A percentile compares a stretch with the other conserved stretches of the same genome.
Conservation (phyloP, 2,113 vertebrate species). For the Prinia subflava region DNA sequence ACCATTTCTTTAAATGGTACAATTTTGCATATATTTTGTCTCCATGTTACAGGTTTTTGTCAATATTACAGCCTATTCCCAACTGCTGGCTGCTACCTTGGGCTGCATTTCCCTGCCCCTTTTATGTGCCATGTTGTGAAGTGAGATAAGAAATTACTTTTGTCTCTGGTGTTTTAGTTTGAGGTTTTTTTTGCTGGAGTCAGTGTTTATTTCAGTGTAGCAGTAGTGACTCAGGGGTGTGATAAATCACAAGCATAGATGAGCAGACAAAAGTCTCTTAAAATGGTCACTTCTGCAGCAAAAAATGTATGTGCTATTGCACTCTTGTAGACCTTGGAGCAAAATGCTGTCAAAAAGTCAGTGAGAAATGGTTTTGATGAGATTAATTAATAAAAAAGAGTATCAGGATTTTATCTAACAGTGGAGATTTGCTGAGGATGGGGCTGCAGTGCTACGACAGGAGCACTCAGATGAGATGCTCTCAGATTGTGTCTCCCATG, state of each 20-base stretch:
- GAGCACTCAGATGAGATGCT: background rate
- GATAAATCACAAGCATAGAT: background rate
- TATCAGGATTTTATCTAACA: background rate
- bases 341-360: background rate
- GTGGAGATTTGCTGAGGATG: background rate
- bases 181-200: fast-evolving
- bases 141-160: background rate
- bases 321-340: background rate
- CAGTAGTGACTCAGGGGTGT: background rate
- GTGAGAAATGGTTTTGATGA: background rate
- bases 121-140: background rate
- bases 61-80: background rate
- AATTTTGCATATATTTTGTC: background rate
- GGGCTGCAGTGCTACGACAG: background rate
- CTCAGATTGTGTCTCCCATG: fast-evolving
- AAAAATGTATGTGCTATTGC: background rate
- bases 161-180: background rate
- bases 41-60: fast-evolving
- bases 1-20: background rate
- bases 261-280: background rate
- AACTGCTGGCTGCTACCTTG: background rate
- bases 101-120: background rate
- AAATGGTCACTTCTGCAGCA: background rate
- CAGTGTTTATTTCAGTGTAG: background rate
- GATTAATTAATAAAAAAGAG: background rate